These are phyloP conservation scores for Drosophila conformis DNA, from an alignment of 2,888 invertebrate genomes.

Conservation along the genomic window DNA sequence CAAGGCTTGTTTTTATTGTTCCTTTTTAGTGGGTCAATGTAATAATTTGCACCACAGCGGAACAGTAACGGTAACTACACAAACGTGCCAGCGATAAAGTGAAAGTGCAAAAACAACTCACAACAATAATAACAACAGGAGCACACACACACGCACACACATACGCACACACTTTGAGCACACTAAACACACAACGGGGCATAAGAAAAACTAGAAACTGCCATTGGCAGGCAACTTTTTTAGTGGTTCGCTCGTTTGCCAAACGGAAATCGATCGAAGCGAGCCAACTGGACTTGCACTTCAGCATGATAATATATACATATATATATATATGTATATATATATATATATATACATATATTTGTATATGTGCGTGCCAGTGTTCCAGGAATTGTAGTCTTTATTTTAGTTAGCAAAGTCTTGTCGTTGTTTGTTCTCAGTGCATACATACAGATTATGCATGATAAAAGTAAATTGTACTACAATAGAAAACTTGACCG, in stretches of 20 bases:
- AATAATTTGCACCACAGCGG: slow-evolving; percentile 69
- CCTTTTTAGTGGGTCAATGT: slow-evolving; percentile 72
- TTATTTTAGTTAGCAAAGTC: slow-evolving; percentile 35
- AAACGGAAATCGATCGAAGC: slow-evolving; percentile 75
- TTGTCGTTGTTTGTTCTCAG: slow-evolving; percentile 8
- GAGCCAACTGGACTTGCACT: slow-evolving; percentile 45
- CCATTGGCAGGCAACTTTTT: slow-evolving; percentile 60
- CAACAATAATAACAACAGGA: slow-evolving; percentile 25
- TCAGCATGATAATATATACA: not conserved
- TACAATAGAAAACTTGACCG: slow-evolving; percentile 28
- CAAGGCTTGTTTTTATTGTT: slow-evolving; percentile 20
- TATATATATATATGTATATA: not conserved
- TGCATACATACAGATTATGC: slow-evolving; percentile 11
- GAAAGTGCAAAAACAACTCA: slow-evolving; percentile 59
- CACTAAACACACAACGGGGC: slow-evolving; percentile 6
- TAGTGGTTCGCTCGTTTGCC: slow-evolving; percentile 65
- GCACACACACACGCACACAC: not conserved
- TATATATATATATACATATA: not conserved
- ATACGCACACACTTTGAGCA: not conserved
- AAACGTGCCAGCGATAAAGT: slow-evolving; percentile 60
- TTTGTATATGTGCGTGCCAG: not conserved
- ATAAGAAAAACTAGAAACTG: slow-evolving; percentile 38
- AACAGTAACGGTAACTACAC: slow-evolving; percentile 58
- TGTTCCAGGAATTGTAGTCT: slow-evolving; percentile 34
- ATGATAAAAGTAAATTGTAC: slow-evolving; percentile 27